Percentiles rank a stretch among this genome's conserved stretches.
These are phyloP conservation scores for Cremastinae sp. DNA, from an alignment of 2,888 invertebrate species.

Conservation along the genomic window DNA sequence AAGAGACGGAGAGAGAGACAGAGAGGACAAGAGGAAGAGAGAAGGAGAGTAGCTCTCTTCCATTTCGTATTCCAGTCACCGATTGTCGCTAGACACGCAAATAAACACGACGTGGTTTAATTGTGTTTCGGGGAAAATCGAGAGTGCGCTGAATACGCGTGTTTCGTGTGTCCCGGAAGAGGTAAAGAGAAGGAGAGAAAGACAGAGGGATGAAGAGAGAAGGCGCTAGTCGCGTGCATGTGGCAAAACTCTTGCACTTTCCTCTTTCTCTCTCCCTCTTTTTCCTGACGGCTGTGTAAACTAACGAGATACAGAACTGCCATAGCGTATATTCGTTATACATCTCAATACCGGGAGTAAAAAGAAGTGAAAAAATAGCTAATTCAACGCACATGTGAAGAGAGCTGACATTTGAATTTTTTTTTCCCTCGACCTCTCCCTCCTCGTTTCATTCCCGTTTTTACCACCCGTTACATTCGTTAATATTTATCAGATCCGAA, in stretches of 20 bases:
- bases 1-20: not conserved
- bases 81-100: constrained; percentile 61
- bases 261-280: constrained; percentile 31
- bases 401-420: constrained; percentile 28
- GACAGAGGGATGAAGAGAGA: not conserved
- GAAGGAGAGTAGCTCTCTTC: constrained; percentile 15
- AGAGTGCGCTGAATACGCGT: constrained; percentile 36
- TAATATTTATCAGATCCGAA: constrained; percentile 40
- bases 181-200: not conserved
- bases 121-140: constrained; percentile 53
- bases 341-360: constrained; percentile 15
- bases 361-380: constrained; percentile 5
- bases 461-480: constrained; percentile 2
- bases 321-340: not conserved
- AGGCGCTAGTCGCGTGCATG: constrained; percentile 6
- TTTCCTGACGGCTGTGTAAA: constrained; percentile 10
- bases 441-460: constrained; percentile 1
- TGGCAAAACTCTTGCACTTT: constrained; percentile 12
- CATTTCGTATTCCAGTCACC: constrained; percentile 64
- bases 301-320: constrained; percentile 23
- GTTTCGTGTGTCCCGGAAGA: constrained; percentile 17
- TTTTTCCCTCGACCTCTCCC: constrained; percentile 10
- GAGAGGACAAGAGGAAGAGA: not conserved
- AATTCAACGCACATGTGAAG: not conserved
- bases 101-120: constrained; percentile 62